A percentile compares a stretch with the other conserved stretches of the same genome.
Evolutionary conservation across 2,113 vertebrate species (phyloP).

Genomic region (Trachemys scripta): DNA sequence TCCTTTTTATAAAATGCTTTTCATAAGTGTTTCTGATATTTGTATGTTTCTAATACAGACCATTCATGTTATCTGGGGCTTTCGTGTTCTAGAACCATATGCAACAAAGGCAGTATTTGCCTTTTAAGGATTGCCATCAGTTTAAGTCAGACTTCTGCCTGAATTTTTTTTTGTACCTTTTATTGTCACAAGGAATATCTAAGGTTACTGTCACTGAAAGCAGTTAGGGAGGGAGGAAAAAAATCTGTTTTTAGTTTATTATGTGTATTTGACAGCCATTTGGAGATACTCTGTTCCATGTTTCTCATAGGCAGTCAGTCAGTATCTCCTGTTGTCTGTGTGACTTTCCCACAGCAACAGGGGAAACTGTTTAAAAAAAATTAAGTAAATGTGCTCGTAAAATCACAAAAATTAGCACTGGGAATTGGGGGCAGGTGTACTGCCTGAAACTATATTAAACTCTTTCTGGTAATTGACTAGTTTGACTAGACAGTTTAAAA

Average conservation of each 20-base stretch:
- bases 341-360: background rate
- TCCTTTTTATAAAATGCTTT: background rate
- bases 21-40: background rate
- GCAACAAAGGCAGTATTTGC: background rate
- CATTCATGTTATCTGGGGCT: background rate
- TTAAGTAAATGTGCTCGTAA: constrained; percentile 39
- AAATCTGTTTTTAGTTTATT: constrained; percentile 34
- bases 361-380: constrained; percentile 23
- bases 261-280: constrained; percentile 45
- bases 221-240: background rate
- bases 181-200: background rate
- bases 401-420: constrained; percentile 15
- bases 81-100: background rate
- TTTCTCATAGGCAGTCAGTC: constrained; percentile 28
- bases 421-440: constrained; percentile 51
- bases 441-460: background rate
- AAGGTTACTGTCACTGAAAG: constrained; percentile 9
- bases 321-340: background rate
- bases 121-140: background rate
- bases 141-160: background rate
- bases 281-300: background rate
- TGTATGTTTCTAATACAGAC: background rate
- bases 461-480: constrained; percentile 44
- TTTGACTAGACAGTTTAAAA: background rate
- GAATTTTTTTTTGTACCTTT: background rate